Percentiles rank a stretch among this genome's conserved stretches.
Conservation (phyloP, 2,113 vertebrate genomes). For the Echinops telfairi region DNA sequence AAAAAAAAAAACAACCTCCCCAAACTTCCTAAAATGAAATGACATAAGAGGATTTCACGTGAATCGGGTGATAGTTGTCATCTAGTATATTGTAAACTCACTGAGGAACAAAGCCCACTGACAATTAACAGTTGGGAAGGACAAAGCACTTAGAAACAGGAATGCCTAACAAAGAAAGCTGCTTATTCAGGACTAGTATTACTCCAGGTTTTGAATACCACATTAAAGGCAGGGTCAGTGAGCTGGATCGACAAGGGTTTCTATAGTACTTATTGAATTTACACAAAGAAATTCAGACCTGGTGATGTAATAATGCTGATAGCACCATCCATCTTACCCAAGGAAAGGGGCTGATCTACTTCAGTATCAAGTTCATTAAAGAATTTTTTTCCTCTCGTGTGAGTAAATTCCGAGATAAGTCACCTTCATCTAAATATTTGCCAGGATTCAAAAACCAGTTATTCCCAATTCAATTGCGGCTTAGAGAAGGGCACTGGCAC, state of each 20-base stretch:
- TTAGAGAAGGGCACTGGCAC: not conserved
- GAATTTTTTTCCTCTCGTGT: not conserved
- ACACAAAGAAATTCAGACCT: constrained; percentile 78
- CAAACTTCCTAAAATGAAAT: not conserved
- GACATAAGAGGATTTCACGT: not conserved
- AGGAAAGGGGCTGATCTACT: constrained; percentile 83
- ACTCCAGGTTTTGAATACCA: constrained; percentile 61
- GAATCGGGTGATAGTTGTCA: not conserved
- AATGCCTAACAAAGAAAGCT: constrained; percentile 2
- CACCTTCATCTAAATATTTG: constrained; percentile 72
- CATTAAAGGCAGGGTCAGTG: constrained; percentile 56
- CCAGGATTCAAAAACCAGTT: not conserved
- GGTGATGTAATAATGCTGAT: constrained; percentile 83
- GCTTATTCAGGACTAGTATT: constrained; percentile 22
- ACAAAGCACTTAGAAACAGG: not conserved
- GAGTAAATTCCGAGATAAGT: constrained; percentile 73
- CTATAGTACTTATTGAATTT: constrained; percentile 75
- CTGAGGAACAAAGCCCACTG: constrained; percentile 19
- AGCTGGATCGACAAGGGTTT: constrained; percentile 71
- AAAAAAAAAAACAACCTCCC: not conserved
- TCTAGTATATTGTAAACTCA: not conserved
- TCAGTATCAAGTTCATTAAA: constrained; percentile 83
- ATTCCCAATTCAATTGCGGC: not conserved
- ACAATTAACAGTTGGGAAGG: not conserved
- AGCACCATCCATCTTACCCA: constrained; percentile 82